Percentiles rank a stretch among this genome's conserved stretches.
Evolutionary conservation across 2,888 invertebrate species (phyloP).

Genomic region (Teinopalpus imperialis): DNA sequence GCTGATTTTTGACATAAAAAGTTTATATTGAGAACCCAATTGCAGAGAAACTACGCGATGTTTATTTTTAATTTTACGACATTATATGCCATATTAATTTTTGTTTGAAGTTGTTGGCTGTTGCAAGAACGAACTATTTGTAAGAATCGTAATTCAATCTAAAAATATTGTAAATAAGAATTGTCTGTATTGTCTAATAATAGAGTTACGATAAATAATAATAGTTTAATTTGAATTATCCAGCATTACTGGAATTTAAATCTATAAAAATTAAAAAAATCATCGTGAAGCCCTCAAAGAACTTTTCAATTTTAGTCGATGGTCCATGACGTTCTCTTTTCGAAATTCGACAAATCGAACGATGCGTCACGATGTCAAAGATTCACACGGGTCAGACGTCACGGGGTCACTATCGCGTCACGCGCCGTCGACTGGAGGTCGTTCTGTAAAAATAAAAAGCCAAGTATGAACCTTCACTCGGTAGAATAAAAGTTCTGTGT

Average conservation of each 20-base stretch:
- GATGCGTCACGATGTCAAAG: conserved; percentile 64
- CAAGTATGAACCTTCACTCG: not conserved
- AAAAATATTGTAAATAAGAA: too few relatives aligned
- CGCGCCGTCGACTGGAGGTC: conserved; percentile 32
- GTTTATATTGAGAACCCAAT: too few relatives aligned
- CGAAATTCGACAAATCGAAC: conserved; percentile 47
- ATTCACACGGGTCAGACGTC: conserved; percentile 69
- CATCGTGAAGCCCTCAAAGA: conserved; percentile 1
- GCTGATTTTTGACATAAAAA: conserved; percentile 1
- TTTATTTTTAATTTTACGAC: not conserved
- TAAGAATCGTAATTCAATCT: too few relatives aligned
- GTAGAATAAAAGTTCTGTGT: not conserved
- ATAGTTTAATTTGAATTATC: too few relatives aligned
- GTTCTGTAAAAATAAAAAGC: conserved; percentile 14
- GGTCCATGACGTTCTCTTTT: conserved; percentile 38
- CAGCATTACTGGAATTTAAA: too few relatives aligned
- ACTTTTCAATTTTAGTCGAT: conserved; percentile 17
- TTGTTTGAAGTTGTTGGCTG: too few relatives aligned
- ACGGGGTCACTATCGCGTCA: conserved; percentile 53
- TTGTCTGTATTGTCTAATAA: too few relatives aligned
- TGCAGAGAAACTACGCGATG: not conserved
- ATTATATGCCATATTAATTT: too few relatives aligned
- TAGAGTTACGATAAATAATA: too few relatives aligned
- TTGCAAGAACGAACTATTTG: too few relatives aligned
- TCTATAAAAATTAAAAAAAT: too few relatives aligned